phyloP scores from a whole-genome alignment of 2,113 vertebrate species.

The Percopsis transmontana region DNA sequence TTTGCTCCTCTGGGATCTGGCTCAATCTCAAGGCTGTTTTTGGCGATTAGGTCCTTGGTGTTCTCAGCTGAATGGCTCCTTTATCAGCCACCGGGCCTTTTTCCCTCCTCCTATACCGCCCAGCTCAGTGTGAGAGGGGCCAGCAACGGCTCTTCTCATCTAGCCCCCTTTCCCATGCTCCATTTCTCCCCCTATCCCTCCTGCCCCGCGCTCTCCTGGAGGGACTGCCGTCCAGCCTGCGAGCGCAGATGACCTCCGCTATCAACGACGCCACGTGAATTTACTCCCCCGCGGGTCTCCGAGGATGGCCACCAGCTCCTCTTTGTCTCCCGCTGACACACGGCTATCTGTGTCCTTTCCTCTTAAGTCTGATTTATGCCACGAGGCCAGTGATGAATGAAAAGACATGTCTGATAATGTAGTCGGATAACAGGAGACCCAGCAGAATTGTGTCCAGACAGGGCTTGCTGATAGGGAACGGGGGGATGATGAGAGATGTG shows the following conservation, averaged over 20 bases:
- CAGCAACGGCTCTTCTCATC: conserved; percentile 27
- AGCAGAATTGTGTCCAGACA: too few species aligned
- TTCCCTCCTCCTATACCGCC: conserved; percentile 43
- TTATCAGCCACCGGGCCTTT: conserved; percentile 64
- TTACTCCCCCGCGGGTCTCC: conserved; percentile 40
- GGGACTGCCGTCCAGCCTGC: conserved; percentile 45
- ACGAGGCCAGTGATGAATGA: conserved; percentile 37
- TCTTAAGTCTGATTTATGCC: conserved; percentile 38
- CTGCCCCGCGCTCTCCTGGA: conserved; percentile 34
- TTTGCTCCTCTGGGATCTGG: conserved; percentile 60
- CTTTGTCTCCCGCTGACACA: conserved; percentile 42
- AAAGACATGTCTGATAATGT: conserved; percentile 28
- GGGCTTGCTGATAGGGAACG: too few species aligned
- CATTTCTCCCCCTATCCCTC: conserved; percentile 45
- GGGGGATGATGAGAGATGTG: too few species aligned
- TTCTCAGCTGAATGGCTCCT: conserved; percentile 72
- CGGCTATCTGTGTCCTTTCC: conserved; percentile 41
- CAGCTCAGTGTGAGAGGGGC: conserved; percentile 48
- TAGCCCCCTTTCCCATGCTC: conserved; percentile 50
- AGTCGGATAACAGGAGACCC: conserved; percentile 9
- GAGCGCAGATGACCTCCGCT: conserved; percentile 61
- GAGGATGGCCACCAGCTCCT: conserved; percentile 34
- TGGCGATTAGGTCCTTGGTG: conserved; percentile 70
- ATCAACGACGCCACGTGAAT: conserved; percentile 55
- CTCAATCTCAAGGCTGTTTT: conserved; percentile 67